These are phyloP conservation scores for Crossocerus cetratus DNA, from an alignment of 2,888 invertebrate genomes.

Conservation along the genomic window DNA sequence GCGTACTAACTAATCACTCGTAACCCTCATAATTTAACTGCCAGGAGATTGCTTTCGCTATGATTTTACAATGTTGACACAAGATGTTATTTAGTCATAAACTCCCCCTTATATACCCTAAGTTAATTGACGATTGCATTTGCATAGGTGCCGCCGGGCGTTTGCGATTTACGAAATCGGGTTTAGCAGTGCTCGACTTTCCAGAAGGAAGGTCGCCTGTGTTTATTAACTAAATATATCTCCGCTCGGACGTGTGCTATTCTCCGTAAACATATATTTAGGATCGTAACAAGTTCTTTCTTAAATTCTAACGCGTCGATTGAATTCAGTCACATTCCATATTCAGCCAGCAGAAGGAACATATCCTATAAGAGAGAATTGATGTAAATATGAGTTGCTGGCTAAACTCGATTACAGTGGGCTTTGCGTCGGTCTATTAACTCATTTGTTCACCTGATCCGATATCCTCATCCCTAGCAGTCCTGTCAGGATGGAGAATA, in stretches of 20 bases:
- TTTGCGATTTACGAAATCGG: conserved; percentile 27
- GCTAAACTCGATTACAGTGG: conserved; percentile 42
- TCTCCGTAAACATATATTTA: no score
- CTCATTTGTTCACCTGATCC: conserved; percentile 62
- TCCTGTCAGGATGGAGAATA: conserved; percentile 47
- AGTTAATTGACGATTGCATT: conserved; percentile 46
- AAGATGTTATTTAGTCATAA: conserved; percentile 56
- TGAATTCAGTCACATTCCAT: no score
- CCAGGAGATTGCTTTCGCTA: conserved; percentile 15
- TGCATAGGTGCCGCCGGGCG: conserved; percentile 13
- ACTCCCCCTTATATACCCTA: conserved; percentile 34
- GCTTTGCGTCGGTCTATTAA: conserved; percentile 44
- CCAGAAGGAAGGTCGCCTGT: no score
- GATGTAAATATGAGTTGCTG: conserved; percentile 1
- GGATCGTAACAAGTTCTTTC: no score
- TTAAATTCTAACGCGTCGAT: no score
- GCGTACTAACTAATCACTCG: not conserved
- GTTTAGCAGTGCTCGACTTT: conserved; percentile 39
- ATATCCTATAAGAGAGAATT: no score
- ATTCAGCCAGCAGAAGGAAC: no score
- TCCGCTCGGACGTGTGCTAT: no score
- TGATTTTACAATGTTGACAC: conserved; percentile 46
- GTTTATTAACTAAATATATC: no score
- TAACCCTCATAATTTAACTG: conserved; percentile 13
- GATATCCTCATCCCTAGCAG: conserved; percentile 53